A percentile compares a stretch with the other conserved stretches of the same genome.
phyloP scores from a whole-genome alignment of 2,113 vertebrate species.

The Notothenia coriiceps region DNA sequence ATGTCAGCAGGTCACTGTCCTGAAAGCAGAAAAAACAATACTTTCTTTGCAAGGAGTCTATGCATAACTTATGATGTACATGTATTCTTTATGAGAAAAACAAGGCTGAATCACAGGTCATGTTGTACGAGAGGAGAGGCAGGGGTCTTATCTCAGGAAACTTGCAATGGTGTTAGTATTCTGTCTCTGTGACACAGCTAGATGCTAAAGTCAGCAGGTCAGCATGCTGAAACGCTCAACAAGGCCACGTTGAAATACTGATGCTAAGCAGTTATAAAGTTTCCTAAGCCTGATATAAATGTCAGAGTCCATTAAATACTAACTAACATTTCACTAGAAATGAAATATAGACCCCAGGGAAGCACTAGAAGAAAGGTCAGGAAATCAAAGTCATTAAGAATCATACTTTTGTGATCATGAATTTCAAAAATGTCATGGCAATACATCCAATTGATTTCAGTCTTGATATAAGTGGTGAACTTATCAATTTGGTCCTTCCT shows the following conservation, averaged over 20 bases:
- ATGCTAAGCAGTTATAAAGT: background rate
- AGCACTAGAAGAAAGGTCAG: background rate
- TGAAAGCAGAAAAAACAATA: constrained; percentile 58
- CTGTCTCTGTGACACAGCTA: background rate
- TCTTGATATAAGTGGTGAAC: background rate
- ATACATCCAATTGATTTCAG: background rate
- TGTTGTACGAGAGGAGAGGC: background rate
- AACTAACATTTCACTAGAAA: too few relatives aligned
- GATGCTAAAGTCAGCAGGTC: background rate
- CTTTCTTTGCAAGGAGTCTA: background rate
- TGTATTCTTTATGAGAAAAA: constrained; percentile 26
- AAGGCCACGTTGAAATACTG: background rate
- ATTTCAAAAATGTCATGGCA: background rate
- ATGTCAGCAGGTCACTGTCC: constrained; percentile 92
- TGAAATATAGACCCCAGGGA: background rate
- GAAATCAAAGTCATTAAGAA: background rate
- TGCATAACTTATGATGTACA: constrained; percentile 25
- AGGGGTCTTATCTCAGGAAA: constrained; percentile 2
- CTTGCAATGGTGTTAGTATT: background rate
- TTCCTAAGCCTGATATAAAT: background rate
- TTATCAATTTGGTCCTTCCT: background rate
- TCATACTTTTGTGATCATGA: background rate
- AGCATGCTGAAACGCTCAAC: background rate
- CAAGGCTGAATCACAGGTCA: background rate
- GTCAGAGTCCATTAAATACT: background rate